Evolutionary conservation across 35 echinoderm and acorn worm species (phyloP).

Genomic region (Apostichopus parvimensis): DNA sequence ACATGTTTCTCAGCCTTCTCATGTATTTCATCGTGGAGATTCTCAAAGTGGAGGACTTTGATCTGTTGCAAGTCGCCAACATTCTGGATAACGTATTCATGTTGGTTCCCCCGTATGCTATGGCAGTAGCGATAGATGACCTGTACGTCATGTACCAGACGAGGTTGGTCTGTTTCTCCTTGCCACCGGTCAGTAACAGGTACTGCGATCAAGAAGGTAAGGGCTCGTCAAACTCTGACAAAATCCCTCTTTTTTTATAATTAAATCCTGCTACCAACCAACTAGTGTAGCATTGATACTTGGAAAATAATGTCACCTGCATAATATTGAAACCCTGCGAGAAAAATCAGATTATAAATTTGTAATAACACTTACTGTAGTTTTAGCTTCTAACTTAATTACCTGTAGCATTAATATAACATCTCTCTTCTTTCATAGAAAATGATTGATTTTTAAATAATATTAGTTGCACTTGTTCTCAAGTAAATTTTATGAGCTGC

Average conservation of each 20-base stretch:
- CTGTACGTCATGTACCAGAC: constrained; percentile 67
- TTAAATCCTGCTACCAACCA: neutral
- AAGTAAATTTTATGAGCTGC: no score
- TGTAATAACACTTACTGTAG: no score
- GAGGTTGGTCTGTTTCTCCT: constrained; percentile 56
- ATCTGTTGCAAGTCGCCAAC: constrained; percentile 54
- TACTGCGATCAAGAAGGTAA: constrained; percentile 72
- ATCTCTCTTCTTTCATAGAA: no score
- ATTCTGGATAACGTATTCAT: constrained; percentile 67
- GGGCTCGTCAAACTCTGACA: neutral
- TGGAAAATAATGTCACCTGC: no score
- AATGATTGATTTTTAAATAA: no score
- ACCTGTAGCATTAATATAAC: no score
- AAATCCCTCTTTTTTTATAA: neutral
- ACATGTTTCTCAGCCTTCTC: constrained; percentile 56
- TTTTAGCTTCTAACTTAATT: no score
- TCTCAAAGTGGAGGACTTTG: constrained; percentile 57
- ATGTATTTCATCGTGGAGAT: constrained; percentile 68
- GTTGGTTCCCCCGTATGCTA: constrained; percentile 66
- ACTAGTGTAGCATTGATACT: neutral
- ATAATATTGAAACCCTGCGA: no score
- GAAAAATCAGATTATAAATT: no score
- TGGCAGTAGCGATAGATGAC: constrained; percentile 68
- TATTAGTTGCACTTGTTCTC: no score
- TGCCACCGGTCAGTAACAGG: constrained; percentile 47